Conservation (phyloP, 2,888 invertebrate species). For the Clivina fossor region DNA sequence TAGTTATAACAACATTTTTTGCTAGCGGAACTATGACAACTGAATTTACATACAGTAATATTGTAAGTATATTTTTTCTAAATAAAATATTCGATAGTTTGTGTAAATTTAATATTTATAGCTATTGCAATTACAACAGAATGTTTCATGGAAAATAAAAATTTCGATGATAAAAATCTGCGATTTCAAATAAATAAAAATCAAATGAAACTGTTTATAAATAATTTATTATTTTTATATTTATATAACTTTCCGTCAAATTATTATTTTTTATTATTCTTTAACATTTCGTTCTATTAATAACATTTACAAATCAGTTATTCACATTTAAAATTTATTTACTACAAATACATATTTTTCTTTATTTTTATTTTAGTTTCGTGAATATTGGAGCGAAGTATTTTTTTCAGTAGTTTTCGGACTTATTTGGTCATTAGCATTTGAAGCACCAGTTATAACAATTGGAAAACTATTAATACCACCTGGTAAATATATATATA, state of each 20-base stretch:
- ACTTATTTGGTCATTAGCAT: conserved; percentile 53
- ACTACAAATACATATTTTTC: not conserved
- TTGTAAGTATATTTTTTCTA: conserved; percentile 7
- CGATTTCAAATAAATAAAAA: not conserved
- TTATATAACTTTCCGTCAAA: too few relatives aligned
- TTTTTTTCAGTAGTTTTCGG: conserved; percentile 50
- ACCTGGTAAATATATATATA: conserved; percentile 7
- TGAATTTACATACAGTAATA: conserved; percentile 3
- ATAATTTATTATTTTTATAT: too few relatives aligned
- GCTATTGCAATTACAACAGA: not conserved
- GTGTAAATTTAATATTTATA: not conserved
- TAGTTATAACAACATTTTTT: conserved; percentile 44
- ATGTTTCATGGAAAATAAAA: not conserved
- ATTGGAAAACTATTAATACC: conserved; percentile 50
- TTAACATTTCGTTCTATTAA: too few relatives aligned
- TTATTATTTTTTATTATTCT: too few relatives aligned
- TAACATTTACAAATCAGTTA: too few relatives aligned
- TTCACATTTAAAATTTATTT: not conserved
- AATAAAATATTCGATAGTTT: not conserved
- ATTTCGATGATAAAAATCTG: not conserved
- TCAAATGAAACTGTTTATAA: too few relatives aligned
- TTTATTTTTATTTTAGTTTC: conserved; percentile 45
- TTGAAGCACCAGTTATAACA: conserved; percentile 55
- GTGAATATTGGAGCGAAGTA: conserved; percentile 54
- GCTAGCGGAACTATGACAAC: conserved; percentile 19